Percentiles rank a stretch among this genome's conserved stretches.
These are phyloP conservation scores for Aspiorhynchus laticeps DNA, from an alignment of 2,113 vertebrate genomes.

Conservation along the genomic window DNA sequence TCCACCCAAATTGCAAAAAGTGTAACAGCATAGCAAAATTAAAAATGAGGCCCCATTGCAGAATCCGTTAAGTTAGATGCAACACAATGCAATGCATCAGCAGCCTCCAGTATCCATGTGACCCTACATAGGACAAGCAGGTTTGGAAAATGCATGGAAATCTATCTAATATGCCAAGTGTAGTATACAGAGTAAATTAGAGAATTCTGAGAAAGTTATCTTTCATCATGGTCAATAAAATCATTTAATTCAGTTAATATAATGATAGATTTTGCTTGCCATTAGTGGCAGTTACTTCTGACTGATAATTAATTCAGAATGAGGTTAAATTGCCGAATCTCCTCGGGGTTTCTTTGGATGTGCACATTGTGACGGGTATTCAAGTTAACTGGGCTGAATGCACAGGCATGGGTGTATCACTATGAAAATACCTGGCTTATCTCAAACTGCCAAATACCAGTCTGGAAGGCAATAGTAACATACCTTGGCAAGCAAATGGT, in stretches of 20 bases:
- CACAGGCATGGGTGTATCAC: background rate
- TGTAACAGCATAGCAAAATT: background rate
- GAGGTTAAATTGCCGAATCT: background rate
- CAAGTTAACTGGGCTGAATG: background rate
- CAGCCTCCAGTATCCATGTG: background rate
- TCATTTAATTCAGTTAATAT: background rate
- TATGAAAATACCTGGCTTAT: constrained; percentile 5
- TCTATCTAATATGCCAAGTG: background rate
- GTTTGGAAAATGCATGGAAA: background rate
- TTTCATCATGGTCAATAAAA: background rate
- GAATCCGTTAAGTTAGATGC: background rate
- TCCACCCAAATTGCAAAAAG: background rate
- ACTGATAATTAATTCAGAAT: background rate
- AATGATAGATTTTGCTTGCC: background rate
- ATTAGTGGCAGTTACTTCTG: background rate
- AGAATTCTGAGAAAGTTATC: background rate
- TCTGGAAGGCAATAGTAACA: constrained; percentile 16
- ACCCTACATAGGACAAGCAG: background rate
- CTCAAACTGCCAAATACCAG: background rate
- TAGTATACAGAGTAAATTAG: background rate
- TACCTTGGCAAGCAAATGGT: constrained; percentile 15
- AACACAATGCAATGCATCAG: background rate
- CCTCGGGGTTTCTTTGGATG: background rate
- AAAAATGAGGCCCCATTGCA: background rate
- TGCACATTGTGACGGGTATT: background rate